Conservation (phyloP, 2,797 vertebrate species). For the Taeniopygia guttata region DNA sequence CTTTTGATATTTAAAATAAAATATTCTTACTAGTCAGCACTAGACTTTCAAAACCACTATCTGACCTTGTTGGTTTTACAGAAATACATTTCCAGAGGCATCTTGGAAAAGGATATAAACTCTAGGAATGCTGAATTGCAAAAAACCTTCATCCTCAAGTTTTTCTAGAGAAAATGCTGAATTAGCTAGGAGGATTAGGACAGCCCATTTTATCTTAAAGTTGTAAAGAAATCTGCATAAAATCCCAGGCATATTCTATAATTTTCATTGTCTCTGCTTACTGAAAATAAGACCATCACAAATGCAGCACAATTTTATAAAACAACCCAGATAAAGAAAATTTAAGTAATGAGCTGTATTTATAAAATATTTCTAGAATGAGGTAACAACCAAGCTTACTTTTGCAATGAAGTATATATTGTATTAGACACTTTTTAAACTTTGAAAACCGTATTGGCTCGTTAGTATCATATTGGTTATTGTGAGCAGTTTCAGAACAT, state of each 20-base stretch:
- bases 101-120: neutral
- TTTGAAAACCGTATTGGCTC: constrained; percentile 63
- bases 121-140: neutral
- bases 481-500: constrained; percentile 81
- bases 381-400: neutral
- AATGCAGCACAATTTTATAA: neutral
- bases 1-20: neutral
- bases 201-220: neutral
- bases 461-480: constrained; percentile 70
- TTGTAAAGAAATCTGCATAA: neutral
- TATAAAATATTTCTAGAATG: neutral
- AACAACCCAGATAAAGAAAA: neutral
- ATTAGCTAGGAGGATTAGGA: neutral
- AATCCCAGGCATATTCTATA: neutral
- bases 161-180: neutral
- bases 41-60: neutral
- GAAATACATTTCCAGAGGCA: neutral
- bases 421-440: constrained; percentile 49
- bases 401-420: neutral
- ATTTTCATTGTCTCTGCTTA: neutral
- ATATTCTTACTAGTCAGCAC: neutral
- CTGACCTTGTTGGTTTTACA: neutral
- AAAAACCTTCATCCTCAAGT: neutral
- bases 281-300: neutral
- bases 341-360: neutral